A percentile compares a stretch with the other conserved stretches of the same genome.
Evolutionary conservation across 2,888 invertebrate genomes (phyloP).

Genomic region (Lasioglossum pauxillum): DNA sequence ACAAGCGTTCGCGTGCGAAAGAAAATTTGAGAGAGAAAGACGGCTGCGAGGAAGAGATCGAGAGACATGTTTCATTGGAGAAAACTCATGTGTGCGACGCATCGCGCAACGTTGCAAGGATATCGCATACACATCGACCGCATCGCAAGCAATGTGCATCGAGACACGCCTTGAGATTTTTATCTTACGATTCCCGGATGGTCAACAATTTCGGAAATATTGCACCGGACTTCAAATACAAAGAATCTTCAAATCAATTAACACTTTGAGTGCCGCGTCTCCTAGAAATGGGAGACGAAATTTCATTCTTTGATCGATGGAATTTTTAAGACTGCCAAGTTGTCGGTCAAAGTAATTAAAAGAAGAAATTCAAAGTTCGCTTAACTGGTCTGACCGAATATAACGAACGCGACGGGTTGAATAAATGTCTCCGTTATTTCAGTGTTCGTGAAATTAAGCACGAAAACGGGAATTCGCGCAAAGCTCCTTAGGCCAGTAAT

Average conservation of each 20-base stretch:
- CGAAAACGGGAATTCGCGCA: neutral
- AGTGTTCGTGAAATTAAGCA: neutral
- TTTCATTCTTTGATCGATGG: neutral
- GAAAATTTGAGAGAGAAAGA: neutral
- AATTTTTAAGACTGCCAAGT: neutral
- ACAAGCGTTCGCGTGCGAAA: neutral
- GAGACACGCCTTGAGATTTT: constrained; percentile 24
- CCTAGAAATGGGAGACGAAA: too few species aligned
- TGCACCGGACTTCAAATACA: too few species aligned
- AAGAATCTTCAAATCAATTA: neutral
- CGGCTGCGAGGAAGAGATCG: neutral
- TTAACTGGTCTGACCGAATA: neutral
- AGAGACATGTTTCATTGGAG: constrained; percentile 16
- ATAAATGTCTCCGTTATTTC: neutral
- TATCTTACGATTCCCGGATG: constrained; percentile 25
- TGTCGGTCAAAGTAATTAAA: neutral
- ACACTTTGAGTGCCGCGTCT: too few species aligned
- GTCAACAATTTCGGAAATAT: constrained; percentile 14
- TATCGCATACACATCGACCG: constrained; percentile 25
- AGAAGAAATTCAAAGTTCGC: neutral
- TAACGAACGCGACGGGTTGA: neutral
- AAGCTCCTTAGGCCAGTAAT: neutral
- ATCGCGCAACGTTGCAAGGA: neutral
- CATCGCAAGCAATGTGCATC: constrained; percentile 4
- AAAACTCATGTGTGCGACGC: neutral